Conservation (phyloP, 2,797 vertebrate genomes). For the Echeneis naucrates region DNA sequence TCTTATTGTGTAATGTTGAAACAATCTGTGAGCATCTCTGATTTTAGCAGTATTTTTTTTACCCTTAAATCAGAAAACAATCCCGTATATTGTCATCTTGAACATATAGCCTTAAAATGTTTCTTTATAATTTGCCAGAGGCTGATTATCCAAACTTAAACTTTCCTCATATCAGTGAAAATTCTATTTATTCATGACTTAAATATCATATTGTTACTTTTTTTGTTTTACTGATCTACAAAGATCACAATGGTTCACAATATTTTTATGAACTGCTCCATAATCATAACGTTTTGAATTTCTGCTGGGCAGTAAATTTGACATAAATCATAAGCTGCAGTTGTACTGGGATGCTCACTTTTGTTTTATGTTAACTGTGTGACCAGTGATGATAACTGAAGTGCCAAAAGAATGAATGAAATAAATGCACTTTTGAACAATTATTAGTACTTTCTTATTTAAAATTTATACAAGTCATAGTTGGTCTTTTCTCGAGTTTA, state of each 20-base stretch:
- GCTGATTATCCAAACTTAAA: slow-evolving; percentile 36
- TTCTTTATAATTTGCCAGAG: slow-evolving; percentile 32
- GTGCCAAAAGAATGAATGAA: slow-evolving; percentile 88
- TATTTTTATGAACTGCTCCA: slow-evolving; percentile 77
- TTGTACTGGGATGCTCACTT: slow-evolving; percentile 84
- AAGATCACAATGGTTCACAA: slow-evolving; percentile 73
- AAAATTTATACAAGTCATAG: neutral
- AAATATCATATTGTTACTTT: slow-evolving; percentile 50
- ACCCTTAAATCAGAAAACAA: slow-evolving; percentile 45
- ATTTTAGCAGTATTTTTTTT: slow-evolving; percentile 61
- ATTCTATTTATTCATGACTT: slow-evolving; percentile 77
- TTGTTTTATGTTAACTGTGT: slow-evolving; percentile 89
- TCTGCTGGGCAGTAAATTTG: slow-evolving; percentile 99
- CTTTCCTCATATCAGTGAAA: slow-evolving; percentile 48
- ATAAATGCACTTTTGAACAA: slow-evolving; percentile 97
- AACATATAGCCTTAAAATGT: slow-evolving; percentile 16
- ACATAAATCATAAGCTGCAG: slow-evolving; percentile 91
- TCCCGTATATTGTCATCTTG: slow-evolving; percentile 24
- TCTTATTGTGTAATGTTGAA: slow-evolving; percentile 69
- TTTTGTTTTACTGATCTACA: slow-evolving; percentile 50
- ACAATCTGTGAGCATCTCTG: slow-evolving; percentile 73
- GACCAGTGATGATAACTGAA: slow-evolving; percentile 95
- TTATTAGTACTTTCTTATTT: slow-evolving; percentile 86
- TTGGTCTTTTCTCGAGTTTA: neutral
- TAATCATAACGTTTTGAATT: slow-evolving; percentile 81